Evolutionary conservation across 2,888 invertebrate genomes (phyloP).

Genomic region (Protodeltote pygarga): DNA sequence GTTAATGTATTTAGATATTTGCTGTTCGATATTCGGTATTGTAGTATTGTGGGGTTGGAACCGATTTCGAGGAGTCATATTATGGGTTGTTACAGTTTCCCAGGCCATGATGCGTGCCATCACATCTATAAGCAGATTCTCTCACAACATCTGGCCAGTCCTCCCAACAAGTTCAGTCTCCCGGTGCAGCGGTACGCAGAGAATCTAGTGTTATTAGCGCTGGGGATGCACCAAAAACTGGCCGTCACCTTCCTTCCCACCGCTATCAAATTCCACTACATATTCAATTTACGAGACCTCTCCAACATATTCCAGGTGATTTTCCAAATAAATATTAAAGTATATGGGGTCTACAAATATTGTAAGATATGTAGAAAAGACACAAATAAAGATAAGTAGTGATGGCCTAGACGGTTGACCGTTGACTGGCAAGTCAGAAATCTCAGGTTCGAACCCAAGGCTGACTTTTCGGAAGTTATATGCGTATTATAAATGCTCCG

Average conservation of each 20-base stretch:
- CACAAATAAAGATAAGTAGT: too few relatives aligned
- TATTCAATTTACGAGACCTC: conserved; percentile 96
- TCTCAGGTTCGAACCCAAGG: too few relatives aligned
- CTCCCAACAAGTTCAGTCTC: conserved; percentile 89
- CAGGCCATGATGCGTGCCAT: conserved; percentile 92
- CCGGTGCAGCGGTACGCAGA: conserved; percentile 87
- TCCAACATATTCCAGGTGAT: conserved; percentile 96
- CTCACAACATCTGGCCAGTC: conserved; percentile 90
- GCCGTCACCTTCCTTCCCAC: conserved; percentile 94
- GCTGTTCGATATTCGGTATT: too few relatives aligned
- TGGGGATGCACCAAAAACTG: conserved; percentile 92
- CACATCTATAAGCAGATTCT: conserved; percentile 95
- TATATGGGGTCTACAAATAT: background rate
- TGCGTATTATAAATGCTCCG: too few relatives aligned
- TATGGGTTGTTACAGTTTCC: conserved; percentile 90
- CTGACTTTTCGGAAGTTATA: too few relatives aligned
- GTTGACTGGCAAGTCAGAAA: too few relatives aligned
- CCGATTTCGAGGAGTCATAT: too few relatives aligned
- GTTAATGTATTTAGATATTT: too few relatives aligned
- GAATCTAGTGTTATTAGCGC: conserved; percentile 90
- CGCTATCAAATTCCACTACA: conserved; percentile 97
- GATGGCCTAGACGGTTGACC: too few relatives aligned
- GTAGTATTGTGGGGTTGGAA: too few relatives aligned
- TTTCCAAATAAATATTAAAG: background rate
- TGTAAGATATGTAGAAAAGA: too few relatives aligned